Base-by-base conservation (phyloP, 2,888 invertebrate species). In the Oligia latruncula region DNA sequence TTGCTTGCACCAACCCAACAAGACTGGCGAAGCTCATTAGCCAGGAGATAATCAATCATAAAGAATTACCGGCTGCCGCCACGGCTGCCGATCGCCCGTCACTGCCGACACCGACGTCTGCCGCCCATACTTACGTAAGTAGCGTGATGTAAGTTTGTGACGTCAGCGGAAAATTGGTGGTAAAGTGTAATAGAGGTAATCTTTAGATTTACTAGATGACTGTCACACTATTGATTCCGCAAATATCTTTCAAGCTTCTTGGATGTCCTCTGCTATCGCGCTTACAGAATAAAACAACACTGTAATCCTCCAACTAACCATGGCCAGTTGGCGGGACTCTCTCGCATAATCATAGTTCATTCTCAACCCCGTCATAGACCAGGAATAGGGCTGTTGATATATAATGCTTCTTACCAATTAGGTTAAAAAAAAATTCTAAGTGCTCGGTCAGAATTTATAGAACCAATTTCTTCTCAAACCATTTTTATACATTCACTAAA, bases 11-110 rank as follows among this genome's bases (percentile, higher is more conserved):
- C 91, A 87, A 65, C 35, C 60, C 74, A 88, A 86, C 82, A 92
- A 93, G 92, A 92, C 92, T 89, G 91, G 92, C 90, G 89, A 92
- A 94, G 94, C 95, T 96, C 96, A 96, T 96, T 96, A 96, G 95
- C 93, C 90, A 90, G 91, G 91, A 93, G 94, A 96, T 95, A 95
- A 96, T 96, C 96, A 95, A 96, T 96, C 96, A 96, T 93, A 91
- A 90, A 91, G 95, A 94, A 96, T 95, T 95, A 95, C 93, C 94
- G 93, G 92, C 90, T 86, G 91, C 88, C 90, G 91, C 91, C 91
- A 91, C 89, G 90, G 90, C 90, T 90, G 89, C 91, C 90, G 90
- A 90, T 90, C 89, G 81, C 46, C 78, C 82, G 84, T 90, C 89
- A 83, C 81, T 76, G 74, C 81, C 82, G 81, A 81, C 81, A 72